Percentiles rank a stretch among this genome's conserved stretches.
Evolutionary conservation across 2,888 invertebrate genomes (phyloP).

Genomic region (Sialis fuliginosa): DNA sequence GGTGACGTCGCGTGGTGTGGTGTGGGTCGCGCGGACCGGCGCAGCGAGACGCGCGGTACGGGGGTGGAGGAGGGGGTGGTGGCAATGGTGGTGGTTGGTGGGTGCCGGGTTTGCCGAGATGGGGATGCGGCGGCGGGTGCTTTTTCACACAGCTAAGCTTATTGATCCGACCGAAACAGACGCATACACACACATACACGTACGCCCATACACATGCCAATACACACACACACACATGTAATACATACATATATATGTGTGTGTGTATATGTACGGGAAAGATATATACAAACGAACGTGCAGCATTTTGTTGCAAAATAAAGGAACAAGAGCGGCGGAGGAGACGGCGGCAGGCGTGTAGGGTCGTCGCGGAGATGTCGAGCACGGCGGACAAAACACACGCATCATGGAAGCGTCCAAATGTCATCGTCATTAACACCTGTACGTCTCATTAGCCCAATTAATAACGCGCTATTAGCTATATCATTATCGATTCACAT

Average conservation of each 20-base stretch:
- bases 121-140: conserved; percentile 1
- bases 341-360: no score
- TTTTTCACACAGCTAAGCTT: conserved; percentile 8
- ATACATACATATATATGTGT: not conserved
- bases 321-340: conserved; percentile 4
- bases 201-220: conserved; percentile 1
- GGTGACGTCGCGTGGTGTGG: no score
- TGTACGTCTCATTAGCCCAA: no score
- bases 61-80: conserved; percentile 15
- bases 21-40: no score
- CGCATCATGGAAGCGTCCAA: no score
- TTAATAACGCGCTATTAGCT: no score
- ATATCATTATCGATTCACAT: no score
- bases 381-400: no score
- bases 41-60: conserved; percentile 32
- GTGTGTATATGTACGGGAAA: not conserved
- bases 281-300: not conserved
- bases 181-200: conserved; percentile 3
- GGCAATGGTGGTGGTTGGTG: conserved; percentile 29
- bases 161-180: conserved; percentile 7
- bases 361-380: no score
- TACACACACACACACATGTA: not conserved
- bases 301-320: conserved; percentile 5
- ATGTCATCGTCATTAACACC: no score
- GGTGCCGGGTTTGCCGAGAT: not conserved